A percentile compares a stretch with the other conserved stretches of the same genome.
phyloP scores from a whole-genome alignment of 2,888 invertebrate genomes.

The Aethes cnicana region DNA sequence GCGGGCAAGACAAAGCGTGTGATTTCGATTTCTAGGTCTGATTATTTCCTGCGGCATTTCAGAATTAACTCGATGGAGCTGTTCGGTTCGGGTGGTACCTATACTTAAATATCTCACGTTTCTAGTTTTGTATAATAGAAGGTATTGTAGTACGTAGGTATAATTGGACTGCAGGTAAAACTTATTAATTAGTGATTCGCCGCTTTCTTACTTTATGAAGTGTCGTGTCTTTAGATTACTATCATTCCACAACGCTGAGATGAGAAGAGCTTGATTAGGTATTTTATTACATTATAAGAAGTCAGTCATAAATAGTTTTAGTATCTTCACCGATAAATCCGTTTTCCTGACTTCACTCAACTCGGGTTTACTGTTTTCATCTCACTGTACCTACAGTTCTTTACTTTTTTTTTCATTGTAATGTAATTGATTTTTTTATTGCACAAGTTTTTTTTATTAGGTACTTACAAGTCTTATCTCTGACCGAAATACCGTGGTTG shows the following conservation, averaged over 20 bases:
- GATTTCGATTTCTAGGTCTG: constrained; percentile 26
- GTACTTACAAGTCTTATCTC: constrained; percentile 17
- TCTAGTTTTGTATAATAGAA: too few relatives aligned
- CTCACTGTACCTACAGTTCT: constrained; percentile 22
- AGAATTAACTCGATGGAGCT: too few relatives aligned
- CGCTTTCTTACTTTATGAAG: too few relatives aligned
- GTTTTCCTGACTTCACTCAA: constrained; percentile 3
- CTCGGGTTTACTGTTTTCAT: constrained; percentile 2
- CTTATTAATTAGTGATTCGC: too few relatives aligned
- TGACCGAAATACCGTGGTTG: constrained; percentile 21
- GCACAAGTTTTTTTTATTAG: constrained; percentile 22
- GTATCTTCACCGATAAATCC: constrained; percentile 8
- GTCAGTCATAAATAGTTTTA: constrained; percentile 5
- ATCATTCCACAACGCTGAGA: too few relatives aligned
- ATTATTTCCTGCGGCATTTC: constrained; percentile 25
- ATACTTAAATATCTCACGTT: too few relatives aligned
- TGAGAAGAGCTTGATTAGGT: neutral
- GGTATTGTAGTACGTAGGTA: too few relatives aligned
- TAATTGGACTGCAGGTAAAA: too few relatives aligned
- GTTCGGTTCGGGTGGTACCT: too few relatives aligned
- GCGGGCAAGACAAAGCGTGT: constrained; percentile 16
- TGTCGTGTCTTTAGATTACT: too few relatives aligned
- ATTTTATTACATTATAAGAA: neutral
- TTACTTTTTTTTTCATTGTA: constrained; percentile 20
- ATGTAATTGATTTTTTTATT: constrained; percentile 19